These are phyloP conservation scores for Capromys pilorides DNA, from an alignment of 2,797 vertebrate species.

Conservation along the genomic window DNA sequence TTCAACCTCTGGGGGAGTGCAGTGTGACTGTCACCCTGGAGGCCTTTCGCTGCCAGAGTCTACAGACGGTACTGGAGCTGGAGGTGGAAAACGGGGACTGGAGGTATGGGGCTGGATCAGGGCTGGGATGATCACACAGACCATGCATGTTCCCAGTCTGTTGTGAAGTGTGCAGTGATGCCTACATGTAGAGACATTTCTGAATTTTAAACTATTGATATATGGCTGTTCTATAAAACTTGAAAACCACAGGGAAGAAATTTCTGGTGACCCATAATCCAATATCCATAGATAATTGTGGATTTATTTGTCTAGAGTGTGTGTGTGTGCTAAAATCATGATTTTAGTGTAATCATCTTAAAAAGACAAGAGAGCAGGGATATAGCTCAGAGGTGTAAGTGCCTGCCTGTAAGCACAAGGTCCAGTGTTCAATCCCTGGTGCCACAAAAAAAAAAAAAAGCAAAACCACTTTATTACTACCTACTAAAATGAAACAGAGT, in stretches of 20 bases:
- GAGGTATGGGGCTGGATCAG: slow-evolving; percentile 87
- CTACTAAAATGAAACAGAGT: neutral
- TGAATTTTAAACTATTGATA: neutral
- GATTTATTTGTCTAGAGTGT: neutral
- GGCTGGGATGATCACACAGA: accelerated
- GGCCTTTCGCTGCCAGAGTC: slow-evolving; percentile 85
- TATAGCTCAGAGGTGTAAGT: too few species aligned
- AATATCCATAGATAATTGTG: neutral
- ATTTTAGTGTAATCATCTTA: neutral
- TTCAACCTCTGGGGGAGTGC: slow-evolving; percentile 87
- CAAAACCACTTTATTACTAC: too few species aligned
- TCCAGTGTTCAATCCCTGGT: too few species aligned
- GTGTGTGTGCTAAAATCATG: neutral
- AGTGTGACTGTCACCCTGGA: slow-evolving; percentile 88
- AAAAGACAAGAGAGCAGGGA: neutral
- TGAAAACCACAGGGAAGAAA: neutral
- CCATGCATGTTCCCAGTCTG: accelerated
- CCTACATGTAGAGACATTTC: neutral
- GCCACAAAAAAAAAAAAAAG: too few species aligned
- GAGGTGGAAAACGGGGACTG: slow-evolving; percentile 89
- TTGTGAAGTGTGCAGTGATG: accelerated
- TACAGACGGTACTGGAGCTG: slow-evolving; percentile 90
- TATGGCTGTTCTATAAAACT: neutral
- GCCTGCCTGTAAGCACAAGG: too few species aligned
- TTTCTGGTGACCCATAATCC: neutral